Base-by-base conservation (phyloP, 1,140 invertebrate species). In the Stegodyphus dumicola region DNA sequence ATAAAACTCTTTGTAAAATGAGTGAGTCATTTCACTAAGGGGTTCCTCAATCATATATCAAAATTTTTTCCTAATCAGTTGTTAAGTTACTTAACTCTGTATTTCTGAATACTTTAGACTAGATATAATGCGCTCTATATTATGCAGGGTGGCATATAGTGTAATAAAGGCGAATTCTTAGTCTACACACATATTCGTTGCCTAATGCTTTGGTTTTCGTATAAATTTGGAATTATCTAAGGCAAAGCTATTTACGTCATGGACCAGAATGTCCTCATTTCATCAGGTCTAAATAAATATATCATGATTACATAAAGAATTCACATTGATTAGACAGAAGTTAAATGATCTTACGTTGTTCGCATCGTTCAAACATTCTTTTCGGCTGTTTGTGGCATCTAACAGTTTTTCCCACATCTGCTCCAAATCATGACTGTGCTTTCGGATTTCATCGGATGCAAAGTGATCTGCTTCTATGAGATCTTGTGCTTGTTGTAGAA, bases 391-490 rank as follows among this genome's bases (percentile, higher is more conserved):
- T 7, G 96, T 96, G 69, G 91, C 91, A 84, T 92, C 91, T 87
- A 94, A 92, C 6, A 98, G 90, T 53, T 95, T 92, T 87, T 95
- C 92, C 98, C 97, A 99, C 71, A 95, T 93, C 6, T 92, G 93
- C 88, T 96, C 95, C 5, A 98, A 89, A 11, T 96, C 94, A 60
- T 96, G 94, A 1, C 97, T 90, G 88, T 97, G 95, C 70, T 93
- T 93, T 48, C 94, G 93, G 81, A 98, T 97, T 90, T 98, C 96
- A 73, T 95, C 93, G 2, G 93, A 93, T 5, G 97, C 97, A 91
- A 96, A 99, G 90, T 99, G 97, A 52, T 95, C 93, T 53, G 93
- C 93, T 18, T 94, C 92, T n/a, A 97, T 95, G 7, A 98, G 92
- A 67, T 93, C 92, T 89, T 97, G 94, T 6, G 96, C 98, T 90